Evolutionary conservation across 1,140 invertebrate species (phyloP), one percentile per base, ranked within the genome.

Genomic region (Scaptomyza hsui): DNA sequence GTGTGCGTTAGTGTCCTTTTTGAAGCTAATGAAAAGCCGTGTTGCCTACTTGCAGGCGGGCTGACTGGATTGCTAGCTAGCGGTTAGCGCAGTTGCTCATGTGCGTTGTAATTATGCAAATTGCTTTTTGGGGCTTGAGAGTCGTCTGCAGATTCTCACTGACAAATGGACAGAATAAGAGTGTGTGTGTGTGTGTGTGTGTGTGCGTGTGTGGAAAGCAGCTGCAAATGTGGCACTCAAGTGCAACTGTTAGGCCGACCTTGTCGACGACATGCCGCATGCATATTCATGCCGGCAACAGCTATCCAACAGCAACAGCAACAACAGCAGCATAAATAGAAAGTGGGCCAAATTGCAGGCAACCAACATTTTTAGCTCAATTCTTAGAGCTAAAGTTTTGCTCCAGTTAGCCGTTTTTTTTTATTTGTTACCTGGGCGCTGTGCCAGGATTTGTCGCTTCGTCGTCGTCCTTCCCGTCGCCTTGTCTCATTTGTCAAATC

Each of bases 101-200:
- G 76, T 83, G 81, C 76, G 77, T 81, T 86, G 77, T 74, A 85
- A 86, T 85, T 85, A 85, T 85, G 80, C 81, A 86, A 85, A 85
- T 85, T 64, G 80, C 65, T 57, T 57, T 44, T 24, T 9, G 26
- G 26, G 32, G 16, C 59, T 63, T 51, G 48, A 55, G n/a, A 26
- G 19, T 47, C 51, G 10, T 13, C 13, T 19, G 37, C 52, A 55
- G 41, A 37, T 37, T 37, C 32, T 55, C 51, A 59, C 12, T n/a
- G 32, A 37, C 10, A n/a, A 37, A 37, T 37, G 12, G 32, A 37
- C 10, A 37, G 12, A n/a, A 37, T 3, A n/a, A 35, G 3, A 39
- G 19, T 45, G 62, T 26, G 18, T 9, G 12, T 13, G n/a, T 9
- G 19, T 29, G 32, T 53, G 53, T 44, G 9, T 3, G n/a, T 24